Percentiles rank a stretch among this genome's conserved stretches.
Evolutionary conservation across 2,113 vertebrate species (phyloP).

Genomic region (Noctilio leporinus): DNA sequence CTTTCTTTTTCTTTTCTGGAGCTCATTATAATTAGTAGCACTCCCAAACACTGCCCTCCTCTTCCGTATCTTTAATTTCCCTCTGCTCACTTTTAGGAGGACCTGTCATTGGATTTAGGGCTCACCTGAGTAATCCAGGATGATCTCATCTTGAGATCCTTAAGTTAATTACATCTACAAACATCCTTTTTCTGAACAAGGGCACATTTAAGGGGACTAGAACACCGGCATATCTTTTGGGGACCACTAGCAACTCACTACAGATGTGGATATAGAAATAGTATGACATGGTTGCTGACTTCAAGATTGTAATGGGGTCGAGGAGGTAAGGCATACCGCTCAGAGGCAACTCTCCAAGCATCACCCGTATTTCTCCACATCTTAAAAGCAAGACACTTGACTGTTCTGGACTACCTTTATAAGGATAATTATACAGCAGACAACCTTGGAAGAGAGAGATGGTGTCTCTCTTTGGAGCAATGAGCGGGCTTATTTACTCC

Average conservation of each 20-base stretch:
- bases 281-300: not conserved
- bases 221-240: not conserved
- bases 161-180: not conserved
- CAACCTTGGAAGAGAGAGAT: not conserved
- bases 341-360: not conserved
- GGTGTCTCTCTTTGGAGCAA: not conserved
- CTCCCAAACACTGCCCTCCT: not conserved
- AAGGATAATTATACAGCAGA: not conserved
- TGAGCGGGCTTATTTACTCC: not conserved
- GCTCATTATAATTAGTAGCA: not conserved
- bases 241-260: not conserved
- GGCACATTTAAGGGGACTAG: not conserved
- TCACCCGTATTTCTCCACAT: not conserved
- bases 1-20: not conserved
- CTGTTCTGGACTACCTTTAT: not conserved
- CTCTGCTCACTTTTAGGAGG: not conserved
- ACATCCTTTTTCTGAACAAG: not conserved
- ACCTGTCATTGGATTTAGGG: not conserved
- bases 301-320: not conserved
- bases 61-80: not conserved
- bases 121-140: not conserved
- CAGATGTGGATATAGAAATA: not conserved
- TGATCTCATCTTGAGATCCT: not conserved
- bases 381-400: not conserved
- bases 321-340: not conserved